phyloP scores from a whole-genome alignment of 2,888 invertebrate species.

The Cosmopolites sordidus region DNA sequence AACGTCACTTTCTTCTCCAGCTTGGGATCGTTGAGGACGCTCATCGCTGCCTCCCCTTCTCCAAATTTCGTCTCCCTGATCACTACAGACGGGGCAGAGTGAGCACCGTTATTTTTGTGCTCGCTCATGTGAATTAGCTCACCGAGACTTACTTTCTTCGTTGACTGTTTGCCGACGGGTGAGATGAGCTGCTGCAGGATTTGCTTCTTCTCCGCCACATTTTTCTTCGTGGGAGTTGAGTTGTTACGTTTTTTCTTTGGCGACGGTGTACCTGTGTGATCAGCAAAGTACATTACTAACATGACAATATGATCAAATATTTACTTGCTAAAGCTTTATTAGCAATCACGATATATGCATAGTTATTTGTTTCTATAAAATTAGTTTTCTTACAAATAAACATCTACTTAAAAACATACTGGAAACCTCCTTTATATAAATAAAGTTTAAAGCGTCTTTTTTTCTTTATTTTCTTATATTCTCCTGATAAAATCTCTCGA shows the following conservation, averaged over 20 bases:
- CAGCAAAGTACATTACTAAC: too few species aligned
- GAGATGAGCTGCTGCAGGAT: constrained; percentile 73
- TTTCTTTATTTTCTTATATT: too few species aligned
- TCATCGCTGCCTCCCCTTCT: constrained; percentile 49
- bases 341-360: too few species aligned
- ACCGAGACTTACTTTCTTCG: constrained; percentile 64
- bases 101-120: constrained; percentile 43
- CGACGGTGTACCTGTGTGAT: constrained; percentile 65
- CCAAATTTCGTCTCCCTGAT: constrained; percentile 56
- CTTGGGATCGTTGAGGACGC: constrained; percentile 62
- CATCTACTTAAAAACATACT: too few species aligned
- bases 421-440: too few species aligned
- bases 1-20: constrained; percentile 76
- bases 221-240: constrained; percentile 73
- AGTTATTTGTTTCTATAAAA: too few species aligned
- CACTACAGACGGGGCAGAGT: constrained; percentile 20
- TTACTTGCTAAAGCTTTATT: too few species aligned
- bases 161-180: constrained; percentile 58
- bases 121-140: constrained; percentile 73
- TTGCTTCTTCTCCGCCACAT: constrained; percentile 69
- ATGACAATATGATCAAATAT: too few species aligned
- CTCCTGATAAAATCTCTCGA: too few species aligned
- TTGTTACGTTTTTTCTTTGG: constrained; percentile 76
- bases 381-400: too few species aligned
- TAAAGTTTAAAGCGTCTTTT: too few species aligned